Conservation (phyloP, 1,140 invertebrate genomes). For the Micrasema longulum region DNA sequence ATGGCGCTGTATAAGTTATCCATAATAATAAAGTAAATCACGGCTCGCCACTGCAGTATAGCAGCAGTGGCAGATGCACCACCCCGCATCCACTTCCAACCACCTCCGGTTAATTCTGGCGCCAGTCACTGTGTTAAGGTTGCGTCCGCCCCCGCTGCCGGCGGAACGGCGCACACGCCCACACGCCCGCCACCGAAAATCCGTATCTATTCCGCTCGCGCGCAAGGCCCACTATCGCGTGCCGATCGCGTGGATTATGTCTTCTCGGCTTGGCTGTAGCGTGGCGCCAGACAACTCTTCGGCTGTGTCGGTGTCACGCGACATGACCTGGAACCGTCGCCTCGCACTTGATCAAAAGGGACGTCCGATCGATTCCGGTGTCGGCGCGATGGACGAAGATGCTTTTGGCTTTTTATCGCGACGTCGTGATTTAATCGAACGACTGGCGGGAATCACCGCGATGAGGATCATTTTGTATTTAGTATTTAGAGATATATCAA, state of each 20-base stretch:
- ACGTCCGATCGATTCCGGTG: no score
- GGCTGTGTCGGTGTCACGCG: slow-evolving; percentile 27
- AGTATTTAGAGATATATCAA: no score
- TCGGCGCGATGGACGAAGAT: no score
- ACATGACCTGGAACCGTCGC: slow-evolving; percentile 26
- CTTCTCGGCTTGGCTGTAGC: not conserved
- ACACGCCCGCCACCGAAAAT: not conserved
- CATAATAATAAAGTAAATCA: no score
- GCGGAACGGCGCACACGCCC: not conserved
- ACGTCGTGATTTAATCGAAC: no score
- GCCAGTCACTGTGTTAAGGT: slow-evolving; percentile 37
- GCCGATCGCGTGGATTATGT: slow-evolving; percentile 10
- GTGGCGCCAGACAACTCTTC: slow-evolving; percentile 14
- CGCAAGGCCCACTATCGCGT: not conserved
- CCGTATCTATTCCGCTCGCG: not conserved
- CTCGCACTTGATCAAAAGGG: not conserved
- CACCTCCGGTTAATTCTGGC: slow-evolving; percentile 29
- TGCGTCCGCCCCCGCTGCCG: slow-evolving; percentile 15
- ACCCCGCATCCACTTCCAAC: not conserved
- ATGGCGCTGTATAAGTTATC: no score
- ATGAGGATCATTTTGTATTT: no score
- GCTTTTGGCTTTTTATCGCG: no score
- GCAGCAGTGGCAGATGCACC: not conserved
- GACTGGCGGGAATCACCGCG: no score
- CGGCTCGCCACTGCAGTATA: no score